Percentiles rank a stretch among this genome's conserved stretches.
Evolutionary conservation across 2,888 invertebrate species (phyloP).

Genomic region (Notocelia uddmanniana): DNA sequence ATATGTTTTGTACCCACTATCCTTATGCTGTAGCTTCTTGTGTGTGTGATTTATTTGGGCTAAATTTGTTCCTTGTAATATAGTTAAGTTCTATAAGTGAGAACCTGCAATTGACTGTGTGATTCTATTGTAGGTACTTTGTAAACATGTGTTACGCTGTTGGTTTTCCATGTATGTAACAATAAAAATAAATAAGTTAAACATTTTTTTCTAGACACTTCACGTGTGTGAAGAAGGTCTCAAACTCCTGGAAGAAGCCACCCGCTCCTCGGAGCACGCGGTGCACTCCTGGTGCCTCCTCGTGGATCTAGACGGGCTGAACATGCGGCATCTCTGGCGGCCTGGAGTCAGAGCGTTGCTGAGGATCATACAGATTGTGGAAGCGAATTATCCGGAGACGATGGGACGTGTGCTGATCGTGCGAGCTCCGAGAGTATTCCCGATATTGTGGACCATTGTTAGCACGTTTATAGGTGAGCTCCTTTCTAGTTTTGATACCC

Average conservation of each 20-base stretch:
- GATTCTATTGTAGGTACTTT: too few relatives aligned
- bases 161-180: too few relatives aligned
- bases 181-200: too few relatives aligned
- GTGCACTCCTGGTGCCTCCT: slow-evolving; percentile 95
- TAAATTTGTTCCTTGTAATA: too few relatives aligned
- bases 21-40: too few relatives aligned
- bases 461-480: slow-evolving; percentile 94
- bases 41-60: too few relatives aligned
- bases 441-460: slow-evolving; percentile 97
- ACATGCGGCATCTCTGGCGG: slow-evolving; percentile 98
- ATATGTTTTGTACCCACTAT: too few relatives aligned
- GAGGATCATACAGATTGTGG: slow-evolving; percentile 89
- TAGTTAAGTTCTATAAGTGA: too few relatives aligned
- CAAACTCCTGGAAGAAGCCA: slow-evolving; percentile 94
- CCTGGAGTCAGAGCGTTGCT: slow-evolving; percentile 93
- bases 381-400: slow-evolving; percentile 98
- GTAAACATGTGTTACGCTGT: too few relatives aligned
- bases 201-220: slow-evolving; percentile 88
- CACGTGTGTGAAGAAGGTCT: slow-evolving; percentile 97
- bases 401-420: slow-evolving; percentile 96
- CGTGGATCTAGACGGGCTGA: slow-evolving; percentile 96
- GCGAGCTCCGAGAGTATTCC: slow-evolving; percentile 96
- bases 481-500: not conserved
- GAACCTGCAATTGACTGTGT: too few relatives aligned
- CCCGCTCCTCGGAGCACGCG: slow-evolving; percentile 91